These are phyloP conservation scores for Cuniculus paca DNA, from an alignment of 2,797 vertebrate species.

Conservation along the genomic window DNA sequence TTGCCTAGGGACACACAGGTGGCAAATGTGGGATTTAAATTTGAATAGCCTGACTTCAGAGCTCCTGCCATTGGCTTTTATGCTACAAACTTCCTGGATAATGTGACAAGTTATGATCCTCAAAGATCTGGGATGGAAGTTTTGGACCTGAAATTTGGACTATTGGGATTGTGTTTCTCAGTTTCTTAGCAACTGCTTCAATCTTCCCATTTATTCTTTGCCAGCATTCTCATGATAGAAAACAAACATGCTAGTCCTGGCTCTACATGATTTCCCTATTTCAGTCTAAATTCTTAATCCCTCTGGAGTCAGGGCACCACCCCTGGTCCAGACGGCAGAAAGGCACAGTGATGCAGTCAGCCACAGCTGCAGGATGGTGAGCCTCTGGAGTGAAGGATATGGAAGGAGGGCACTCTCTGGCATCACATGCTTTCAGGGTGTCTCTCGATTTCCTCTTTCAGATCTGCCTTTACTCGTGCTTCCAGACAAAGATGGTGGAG, in stretches of 20 bases:
- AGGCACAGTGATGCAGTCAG: neutral
- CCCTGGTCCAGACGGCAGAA: fast-evolving
- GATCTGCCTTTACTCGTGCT: constrained; percentile 92
- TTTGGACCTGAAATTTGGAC: neutral
- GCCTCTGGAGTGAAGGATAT: neutral
- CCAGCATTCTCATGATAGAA: neutral
- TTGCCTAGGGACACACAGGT: neutral
- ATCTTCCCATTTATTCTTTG: neutral
- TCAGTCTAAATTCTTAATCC: neutral
- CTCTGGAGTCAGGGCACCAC: neutral
- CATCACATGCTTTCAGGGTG: fast-evolving
- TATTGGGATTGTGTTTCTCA: neutral
- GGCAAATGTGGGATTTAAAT: neutral
- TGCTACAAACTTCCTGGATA: neutral
- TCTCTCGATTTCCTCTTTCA: constrained; percentile 69
- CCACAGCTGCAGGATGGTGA: neutral
- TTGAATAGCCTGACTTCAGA: neutral
- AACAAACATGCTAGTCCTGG: neutral
- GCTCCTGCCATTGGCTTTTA: neutral
- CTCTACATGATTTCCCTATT: neutral
- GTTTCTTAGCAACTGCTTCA: neutral
- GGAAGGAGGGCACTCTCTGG: neutral
- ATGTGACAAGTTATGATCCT: neutral
- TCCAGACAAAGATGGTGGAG: constrained; percentile 90
- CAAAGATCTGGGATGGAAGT: too few relatives aligned